Evolutionary conservation across 2,797 vertebrate genomes (phyloP).

Genomic region (Okamejei kenojei): DNA sequence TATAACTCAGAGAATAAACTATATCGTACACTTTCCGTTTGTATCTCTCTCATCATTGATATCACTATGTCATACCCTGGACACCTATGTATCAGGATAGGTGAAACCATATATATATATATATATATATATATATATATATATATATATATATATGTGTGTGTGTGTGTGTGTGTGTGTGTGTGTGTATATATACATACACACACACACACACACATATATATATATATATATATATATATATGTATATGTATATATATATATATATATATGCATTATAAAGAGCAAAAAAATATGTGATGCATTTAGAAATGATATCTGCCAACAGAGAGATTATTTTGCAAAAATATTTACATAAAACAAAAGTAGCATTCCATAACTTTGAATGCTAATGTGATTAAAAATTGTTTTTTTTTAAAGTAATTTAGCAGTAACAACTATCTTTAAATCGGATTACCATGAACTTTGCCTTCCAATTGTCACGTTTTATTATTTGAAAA

Average conservation of each 20-base stretch:
- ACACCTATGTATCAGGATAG: neutral
- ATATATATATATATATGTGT: neutral
- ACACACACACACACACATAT: too few relatives aligned
- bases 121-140: neutral
- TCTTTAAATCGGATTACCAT: neutral
- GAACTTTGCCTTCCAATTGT: neutral
- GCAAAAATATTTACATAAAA: neutral
- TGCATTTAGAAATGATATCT: neutral
- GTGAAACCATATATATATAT: neutral
- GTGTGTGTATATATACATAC: too few relatives aligned
- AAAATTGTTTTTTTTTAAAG: too few relatives aligned
- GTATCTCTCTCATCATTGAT: neutral
- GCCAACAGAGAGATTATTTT: neutral
- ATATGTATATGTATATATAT: neutral
- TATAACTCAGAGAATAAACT: neutral
- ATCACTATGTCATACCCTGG: neutral
- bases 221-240: neutral
- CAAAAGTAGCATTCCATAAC: neutral
- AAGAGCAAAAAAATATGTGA: neutral
- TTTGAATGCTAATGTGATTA: neutral
- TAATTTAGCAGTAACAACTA: neutral
- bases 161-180: too few relatives aligned
- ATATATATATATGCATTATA: neutral
- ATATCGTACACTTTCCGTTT: neutral
- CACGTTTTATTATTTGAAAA: neutral